phyloP scores from a whole-genome alignment of 2,797 vertebrate species.

The Syngnathus acus region DNA sequence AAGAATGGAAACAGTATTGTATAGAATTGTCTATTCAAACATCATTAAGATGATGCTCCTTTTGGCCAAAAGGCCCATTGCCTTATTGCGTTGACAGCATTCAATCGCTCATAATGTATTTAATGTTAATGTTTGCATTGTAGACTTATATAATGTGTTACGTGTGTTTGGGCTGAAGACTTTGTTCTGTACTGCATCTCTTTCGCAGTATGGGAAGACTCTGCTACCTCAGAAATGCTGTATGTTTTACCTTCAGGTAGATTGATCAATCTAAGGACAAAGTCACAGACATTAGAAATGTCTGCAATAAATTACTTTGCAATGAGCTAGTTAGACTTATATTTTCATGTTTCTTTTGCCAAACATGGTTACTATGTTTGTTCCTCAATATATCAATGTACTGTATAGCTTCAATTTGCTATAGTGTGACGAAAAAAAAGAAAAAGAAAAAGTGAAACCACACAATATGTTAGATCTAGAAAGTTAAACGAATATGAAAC shows the following conservation, averaged over 20 bases:
- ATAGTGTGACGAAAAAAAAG: background rate
- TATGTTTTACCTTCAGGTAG: background rate
- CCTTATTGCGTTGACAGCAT: background rate
- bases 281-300: background rate
- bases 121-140: background rate
- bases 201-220: background rate
- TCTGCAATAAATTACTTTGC: background rate
- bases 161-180: background rate
- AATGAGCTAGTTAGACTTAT: background rate
- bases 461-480: background rate
- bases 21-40: too few relatives aligned
- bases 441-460: too few relatives aligned
- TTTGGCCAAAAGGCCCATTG: background rate
- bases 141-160: background rate
- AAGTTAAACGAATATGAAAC: background rate
- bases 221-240: background rate
- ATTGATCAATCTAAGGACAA: background rate
- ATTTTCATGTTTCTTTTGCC: background rate
- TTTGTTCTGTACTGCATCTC: background rate
- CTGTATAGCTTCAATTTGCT: background rate
- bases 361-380: background rate
- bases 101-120: background rate
- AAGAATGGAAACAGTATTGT: too few relatives aligned
- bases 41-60: background rate
- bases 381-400: background rate